Conservation (phyloP, 2,113 vertebrate species). For the Delphinapterus leucas region DNA sequence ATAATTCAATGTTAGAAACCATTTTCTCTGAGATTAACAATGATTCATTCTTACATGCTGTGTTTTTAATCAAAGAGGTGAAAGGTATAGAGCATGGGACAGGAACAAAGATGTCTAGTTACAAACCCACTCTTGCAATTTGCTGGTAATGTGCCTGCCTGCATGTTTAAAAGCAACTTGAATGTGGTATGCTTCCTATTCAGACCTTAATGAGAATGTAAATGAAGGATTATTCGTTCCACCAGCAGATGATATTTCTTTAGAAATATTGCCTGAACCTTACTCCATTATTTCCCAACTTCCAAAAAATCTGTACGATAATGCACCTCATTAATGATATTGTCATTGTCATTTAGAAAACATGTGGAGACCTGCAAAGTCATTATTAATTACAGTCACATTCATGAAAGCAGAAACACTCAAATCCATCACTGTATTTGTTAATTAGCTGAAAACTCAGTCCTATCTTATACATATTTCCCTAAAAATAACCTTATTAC, state of each 20-base stretch:
- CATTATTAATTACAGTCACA: constrained; percentile 71
- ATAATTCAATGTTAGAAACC: constrained; percentile 45
- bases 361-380: constrained; percentile 44
- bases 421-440: constrained; percentile 66
- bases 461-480: constrained; percentile 64
- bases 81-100: constrained; percentile 47
- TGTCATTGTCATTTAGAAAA: constrained; percentile 64
- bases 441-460: constrained; percentile 74
- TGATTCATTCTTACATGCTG: constrained; percentile 60
- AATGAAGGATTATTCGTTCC: constrained; percentile 40
- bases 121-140: constrained; percentile 46
- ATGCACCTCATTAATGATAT: constrained; percentile 60
- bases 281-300: constrained; percentile 42
- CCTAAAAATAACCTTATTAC: constrained; percentile 66
- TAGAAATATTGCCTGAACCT: constrained; percentile 50
- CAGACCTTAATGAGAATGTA: constrained; percentile 52
- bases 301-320: constrained; percentile 40
- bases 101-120: constrained; percentile 50
- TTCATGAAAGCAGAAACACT: constrained; percentile 69
- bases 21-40: constrained; percentile 67
- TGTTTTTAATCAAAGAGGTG: constrained; percentile 55
- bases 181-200: neutral
- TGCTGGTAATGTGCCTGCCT: constrained; percentile 10
- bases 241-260: constrained; percentile 44
- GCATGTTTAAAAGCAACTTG: constrained; percentile 31